phyloP scores from a whole-genome alignment of 2,888 invertebrate species.

The Drosophila limbata region DNA sequence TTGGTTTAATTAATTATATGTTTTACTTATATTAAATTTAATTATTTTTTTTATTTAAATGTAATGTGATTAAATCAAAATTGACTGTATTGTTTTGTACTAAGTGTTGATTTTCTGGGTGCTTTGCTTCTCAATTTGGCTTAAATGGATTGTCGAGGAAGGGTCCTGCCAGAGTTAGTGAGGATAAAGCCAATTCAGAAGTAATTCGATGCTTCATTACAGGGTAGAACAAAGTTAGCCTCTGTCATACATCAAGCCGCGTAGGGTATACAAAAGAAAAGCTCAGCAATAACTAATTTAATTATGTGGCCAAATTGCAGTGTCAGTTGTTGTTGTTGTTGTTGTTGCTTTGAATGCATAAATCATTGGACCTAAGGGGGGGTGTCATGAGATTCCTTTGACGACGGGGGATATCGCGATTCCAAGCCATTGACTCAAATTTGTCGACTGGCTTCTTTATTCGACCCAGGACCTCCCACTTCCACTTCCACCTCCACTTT shows the following conservation, averaged over 20 bases:
- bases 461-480: background rate
- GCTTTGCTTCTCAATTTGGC: background rate
- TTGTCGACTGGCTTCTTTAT: constrained; percentile 50
- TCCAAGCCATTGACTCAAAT: constrained; percentile 69
- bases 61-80: background rate
- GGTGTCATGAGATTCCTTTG: constrained; percentile 36
- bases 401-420: constrained; percentile 55
- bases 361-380: constrained; percentile 41
- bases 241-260: background rate
- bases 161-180: background rate
- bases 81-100: background rate
- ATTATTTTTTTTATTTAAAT: background rate
- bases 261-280: constrained; percentile 38
- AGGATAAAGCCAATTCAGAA: background rate
- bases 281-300: constrained; percentile 68
- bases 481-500: background rate
- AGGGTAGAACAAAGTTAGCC: background rate
- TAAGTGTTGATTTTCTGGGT: background rate
- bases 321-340: constrained; percentile 33
- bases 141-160: background rate
- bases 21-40: no score
- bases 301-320: constrained; percentile 66
- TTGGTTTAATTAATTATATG: no score
- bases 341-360: constrained; percentile 41
- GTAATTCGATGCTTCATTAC: background rate